Percentiles rank a stretch among this genome's conserved stretches.
Evolutionary conservation across 2,888 invertebrate genomes (phyloP).

Genomic region (Nineta flava): DNA sequence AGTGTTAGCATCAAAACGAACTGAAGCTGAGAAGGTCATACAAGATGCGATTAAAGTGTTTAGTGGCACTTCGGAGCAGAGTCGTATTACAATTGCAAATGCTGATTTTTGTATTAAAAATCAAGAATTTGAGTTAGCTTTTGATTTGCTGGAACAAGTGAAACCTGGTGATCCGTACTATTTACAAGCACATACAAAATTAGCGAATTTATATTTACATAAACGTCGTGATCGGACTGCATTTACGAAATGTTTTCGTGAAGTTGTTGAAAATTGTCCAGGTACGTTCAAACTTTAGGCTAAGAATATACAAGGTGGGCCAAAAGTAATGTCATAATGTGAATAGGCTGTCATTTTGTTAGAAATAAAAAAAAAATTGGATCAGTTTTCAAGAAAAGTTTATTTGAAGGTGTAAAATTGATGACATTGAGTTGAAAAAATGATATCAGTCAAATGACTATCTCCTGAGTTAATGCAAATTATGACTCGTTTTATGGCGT

Average conservation of each 20-base stretch:
- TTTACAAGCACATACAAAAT: slow-evolving; percentile 56
- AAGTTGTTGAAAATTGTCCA: slow-evolving; percentile 57
- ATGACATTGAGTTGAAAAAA: no score
- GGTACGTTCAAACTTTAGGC: no score
- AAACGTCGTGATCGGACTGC: slow-evolving; percentile 73
- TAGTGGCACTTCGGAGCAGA: slow-evolving; percentile 69
- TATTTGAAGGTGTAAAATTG: no score
- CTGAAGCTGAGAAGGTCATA: slow-evolving; percentile 69
- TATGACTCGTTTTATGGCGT: no score
- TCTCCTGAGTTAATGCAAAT: no score
- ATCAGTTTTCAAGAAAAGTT: no score
- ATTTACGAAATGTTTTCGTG: slow-evolving; percentile 75
- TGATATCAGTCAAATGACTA: no score
- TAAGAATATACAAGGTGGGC: no score
- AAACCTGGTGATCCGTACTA: slow-evolving; percentile 73
- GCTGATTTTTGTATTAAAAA: slow-evolving; percentile 70
- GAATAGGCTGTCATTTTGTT: no score
- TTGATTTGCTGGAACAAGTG: slow-evolving; percentile 62
- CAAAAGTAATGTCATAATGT: no score
- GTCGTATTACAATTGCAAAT: slow-evolving; percentile 66
- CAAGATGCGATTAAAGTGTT: slow-evolving; percentile 57
- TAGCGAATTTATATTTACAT: slow-evolving; percentile 82
- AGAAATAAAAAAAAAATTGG: no score
- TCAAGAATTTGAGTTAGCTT: slow-evolving; percentile 66
- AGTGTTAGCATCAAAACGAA: slow-evolving; percentile 46